Base-by-base conservation (phyloP, 2,797 vertebrate genomes). In the Adelosebastes latens region DNA sequence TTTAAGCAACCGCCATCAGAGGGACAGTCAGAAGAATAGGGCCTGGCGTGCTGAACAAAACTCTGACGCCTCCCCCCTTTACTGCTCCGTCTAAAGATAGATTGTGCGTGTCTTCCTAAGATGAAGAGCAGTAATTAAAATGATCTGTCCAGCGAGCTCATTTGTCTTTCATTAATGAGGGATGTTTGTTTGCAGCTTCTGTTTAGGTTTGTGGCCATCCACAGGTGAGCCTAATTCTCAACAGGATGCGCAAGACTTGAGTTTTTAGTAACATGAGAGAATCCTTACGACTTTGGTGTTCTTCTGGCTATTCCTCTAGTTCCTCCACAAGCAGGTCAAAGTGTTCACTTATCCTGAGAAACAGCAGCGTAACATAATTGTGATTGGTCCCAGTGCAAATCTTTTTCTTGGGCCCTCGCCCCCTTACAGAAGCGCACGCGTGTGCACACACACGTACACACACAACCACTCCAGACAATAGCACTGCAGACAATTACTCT, bases 71-170 rank as follows among this genome's bases (percentile, higher is more conserved):
- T 72, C 34, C 36, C 36, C 20, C 39, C 73, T 72, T 52, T 31
- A 69, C 42, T 63, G 58, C 55, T 78, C 29, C 65, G 24, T 63
- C 58, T 34, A 73, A 86, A 82, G 63, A 80, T 73, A 78, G 87
- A 72, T 20, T 4, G 16, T 24, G 11, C 4, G 2, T 42, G 34
- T 74, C 39, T 65, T 29, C 22, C 10, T 34, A 27, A 20, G 14
- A 85, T 64, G 42, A 84, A 73, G 56, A 84, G 58, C 56, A 64
- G 82, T 36, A 67, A 81, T 86, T 69, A 70, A 59, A 65, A 62
- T 16, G 3, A 34, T 69, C 25, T 14, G 34, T 64, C 73, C 20
- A 60, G 27, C 4, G 2, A 60, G 46, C n/a, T 74, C 27, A 32
- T 77, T 74, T 74, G 27, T 70, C 36, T 82, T 60, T 60, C 14